Percentiles rank a stretch among this genome's conserved stretches.
These are phyloP conservation scores for Phyllopteryx taeniolatus DNA, from an alignment of 2,113 vertebrate species.

Conservation along the genomic window DNA sequence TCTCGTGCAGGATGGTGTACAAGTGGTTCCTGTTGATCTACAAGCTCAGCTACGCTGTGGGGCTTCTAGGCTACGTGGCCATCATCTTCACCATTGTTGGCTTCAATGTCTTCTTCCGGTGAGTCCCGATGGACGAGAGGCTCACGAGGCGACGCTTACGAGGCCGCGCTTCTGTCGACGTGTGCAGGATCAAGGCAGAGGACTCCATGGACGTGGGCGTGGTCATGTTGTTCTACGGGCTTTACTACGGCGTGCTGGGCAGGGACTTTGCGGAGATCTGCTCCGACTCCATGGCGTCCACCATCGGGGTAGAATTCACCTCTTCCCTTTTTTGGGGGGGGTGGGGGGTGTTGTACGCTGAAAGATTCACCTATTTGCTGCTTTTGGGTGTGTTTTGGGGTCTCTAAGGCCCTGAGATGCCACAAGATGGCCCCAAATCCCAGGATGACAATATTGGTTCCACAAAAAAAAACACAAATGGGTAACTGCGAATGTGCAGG, in stretches of 20 bases:
- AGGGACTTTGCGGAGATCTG: constrained; percentile 98
- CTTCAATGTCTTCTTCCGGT: constrained; percentile 95
- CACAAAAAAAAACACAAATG: too few relatives aligned
- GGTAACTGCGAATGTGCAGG: too few relatives aligned
- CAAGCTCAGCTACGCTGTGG: constrained; percentile 95
- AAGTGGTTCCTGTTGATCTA: constrained; percentile 98
- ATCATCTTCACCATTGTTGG: constrained; percentile 98
- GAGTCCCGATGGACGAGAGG: constrained; percentile 59
- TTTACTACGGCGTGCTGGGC: constrained; percentile 95
- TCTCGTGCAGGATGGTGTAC: constrained; percentile 85
- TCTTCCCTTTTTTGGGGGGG: too few relatives aligned
- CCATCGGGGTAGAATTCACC: constrained; percentile 81
- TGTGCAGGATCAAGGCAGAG: constrained; percentile 90
- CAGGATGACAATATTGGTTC: too few relatives aligned
- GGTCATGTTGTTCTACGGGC: constrained; percentile 92
- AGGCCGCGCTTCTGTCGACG: neutral
- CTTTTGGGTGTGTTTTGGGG: too few relatives aligned
- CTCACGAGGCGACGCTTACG: too few relatives aligned
- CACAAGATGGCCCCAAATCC: too few relatives aligned
- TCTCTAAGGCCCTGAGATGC: too few relatives aligned
- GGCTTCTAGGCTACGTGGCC: constrained; percentile 90
- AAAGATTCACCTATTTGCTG: neutral
- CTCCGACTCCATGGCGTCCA: constrained; percentile 97
- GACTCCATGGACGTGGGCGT: constrained; percentile 97
- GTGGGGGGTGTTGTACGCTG: constrained; percentile 15